Base-by-base conservation (phyloP, 2,888 invertebrate species). In the Cheilosia pagana region DNA sequence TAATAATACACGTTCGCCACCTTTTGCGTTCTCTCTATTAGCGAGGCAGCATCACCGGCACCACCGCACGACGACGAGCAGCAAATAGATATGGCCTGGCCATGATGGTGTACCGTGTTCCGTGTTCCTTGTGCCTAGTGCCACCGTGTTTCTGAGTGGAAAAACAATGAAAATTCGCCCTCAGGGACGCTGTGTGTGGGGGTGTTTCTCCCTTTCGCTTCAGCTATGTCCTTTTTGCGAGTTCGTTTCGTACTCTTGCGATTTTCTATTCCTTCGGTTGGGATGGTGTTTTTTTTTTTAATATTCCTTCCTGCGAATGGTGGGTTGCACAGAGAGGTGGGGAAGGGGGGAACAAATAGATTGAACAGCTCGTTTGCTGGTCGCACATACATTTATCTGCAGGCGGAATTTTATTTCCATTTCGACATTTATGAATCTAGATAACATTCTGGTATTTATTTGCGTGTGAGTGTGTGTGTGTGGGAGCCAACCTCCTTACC, bases 381-480 rank as follows among this genome's bases (percentile, higher is more conserved):
- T 57, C 70, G 68, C 76, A 81, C 65, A 75, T 81, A 52, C 60
- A 81, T 75, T 68, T 70, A 81, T 75, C 75, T 70, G 75, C 52
- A 62, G 63, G 81, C 63, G 50, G 57, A 59, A 81, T 70, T 43
- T 45, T 70, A 63, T 59, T 65, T 70, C 63, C 63, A 81, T 81
- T 81, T 75, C 70, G 70, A 75, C 81, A 75, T 81, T 81, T 81
- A 70, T 81, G 75, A 75, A 75, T 81, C 63, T 59, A 59, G 71
- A 75, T 70, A 70, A 65, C 59, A 65, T 63, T 65, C 59, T 53
- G 28, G 72, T 52, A 59, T 45, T 23, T 50, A 14, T 21, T n/a
- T 23, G 43, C 7, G 3, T 12, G 45, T 45, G 3, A 8, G 45
- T 48, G 31, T 23, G 35, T 55, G 39, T 19, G 35, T 39, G 45